phyloP scores from a whole-genome alignment of 2,113 vertebrate genomes.

The Synchiropus splendidus region DNA sequence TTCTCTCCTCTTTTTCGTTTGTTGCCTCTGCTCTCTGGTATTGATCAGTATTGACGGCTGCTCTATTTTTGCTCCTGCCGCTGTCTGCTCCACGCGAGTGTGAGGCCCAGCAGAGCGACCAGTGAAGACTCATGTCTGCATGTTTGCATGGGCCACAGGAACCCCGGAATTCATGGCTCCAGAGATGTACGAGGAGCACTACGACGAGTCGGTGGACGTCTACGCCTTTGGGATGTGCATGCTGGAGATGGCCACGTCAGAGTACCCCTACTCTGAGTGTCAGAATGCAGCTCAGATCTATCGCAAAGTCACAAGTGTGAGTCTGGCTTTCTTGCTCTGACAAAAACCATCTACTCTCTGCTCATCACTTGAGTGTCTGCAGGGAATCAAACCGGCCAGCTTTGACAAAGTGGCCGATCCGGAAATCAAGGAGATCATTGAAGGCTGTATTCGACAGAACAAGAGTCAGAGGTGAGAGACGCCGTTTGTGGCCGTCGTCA shows the following conservation, averaged over 20 bases:
- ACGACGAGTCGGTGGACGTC: constrained; percentile 88
- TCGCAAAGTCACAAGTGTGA: constrained; percentile 93
- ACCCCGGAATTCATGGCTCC: constrained; percentile 94
- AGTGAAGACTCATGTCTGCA: constrained; percentile 4
- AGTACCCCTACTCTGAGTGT: constrained; percentile 91
- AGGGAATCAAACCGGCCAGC: constrained; percentile 94
- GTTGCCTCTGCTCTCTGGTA: not conserved
- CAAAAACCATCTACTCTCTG: not conserved
- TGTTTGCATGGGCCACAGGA: constrained; percentile 55
- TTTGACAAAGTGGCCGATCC: constrained; percentile 90
- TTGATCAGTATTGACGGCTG: constrained; percentile 15
- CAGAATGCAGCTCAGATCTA: constrained; percentile 93
- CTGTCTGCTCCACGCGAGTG: not conserved
- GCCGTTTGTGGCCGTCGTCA: constrained; percentile 8
- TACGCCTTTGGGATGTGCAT: constrained; percentile 96
- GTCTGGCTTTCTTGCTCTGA: constrained; percentile 32
- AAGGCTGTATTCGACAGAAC: constrained; percentile 88
- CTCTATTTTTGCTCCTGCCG: constrained; percentile 6
- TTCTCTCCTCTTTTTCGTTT: no score
- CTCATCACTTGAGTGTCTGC: no score
- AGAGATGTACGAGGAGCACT: constrained; percentile 93
- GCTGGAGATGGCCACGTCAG: constrained; percentile 92
- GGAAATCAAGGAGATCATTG: constrained; percentile 93
- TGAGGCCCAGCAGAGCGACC: not conserved
- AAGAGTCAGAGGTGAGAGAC: constrained; percentile 76